Evolutionary conservation across 2,888 invertebrate species (phyloP).

Genomic region (Dolomedes plantarius): DNA sequence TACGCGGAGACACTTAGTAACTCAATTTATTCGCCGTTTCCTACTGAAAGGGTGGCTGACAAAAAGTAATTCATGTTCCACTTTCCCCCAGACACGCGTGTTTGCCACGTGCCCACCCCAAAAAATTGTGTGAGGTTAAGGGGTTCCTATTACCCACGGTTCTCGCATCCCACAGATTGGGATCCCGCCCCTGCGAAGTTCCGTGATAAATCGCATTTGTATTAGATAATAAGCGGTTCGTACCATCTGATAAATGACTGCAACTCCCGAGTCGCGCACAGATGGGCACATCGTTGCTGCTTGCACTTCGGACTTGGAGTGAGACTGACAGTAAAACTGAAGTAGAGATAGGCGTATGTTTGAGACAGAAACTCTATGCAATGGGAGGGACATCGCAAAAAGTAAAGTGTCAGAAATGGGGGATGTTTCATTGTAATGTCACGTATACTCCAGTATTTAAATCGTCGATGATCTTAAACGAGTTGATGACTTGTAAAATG

Average conservation of each 20-base stretch:
- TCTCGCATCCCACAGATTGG: constrained; percentile 6
- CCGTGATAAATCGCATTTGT: constrained; percentile 36
- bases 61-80: constrained; percentile 50
- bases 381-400: too few species aligned
- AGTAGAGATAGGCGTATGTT: too few species aligned
- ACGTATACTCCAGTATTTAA: too few species aligned
- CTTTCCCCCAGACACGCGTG: constrained; percentile 29
- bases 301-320: too few species aligned
- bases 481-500: too few species aligned
- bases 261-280: constrained; percentile 16
- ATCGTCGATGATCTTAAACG: too few species aligned
- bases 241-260: constrained; percentile 38
- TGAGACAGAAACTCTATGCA: too few species aligned
- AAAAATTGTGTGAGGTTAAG: constrained; percentile 41
- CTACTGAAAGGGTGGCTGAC: constrained; percentile 15
- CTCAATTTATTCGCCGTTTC: constrained; percentile 38
- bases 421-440: too few species aligned
- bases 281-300: constrained; percentile 17
- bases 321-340: too few species aligned
- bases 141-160: constrained; percentile 45
- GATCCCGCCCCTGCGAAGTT: not conserved
- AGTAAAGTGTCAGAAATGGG: too few species aligned
- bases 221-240: constrained; percentile 30
- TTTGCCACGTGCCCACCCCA: constrained; percentile 1
- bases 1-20: constrained; percentile 10